Conservation (phyloP, 2,888 invertebrate genomes). For the Dynastes maya region DNA sequence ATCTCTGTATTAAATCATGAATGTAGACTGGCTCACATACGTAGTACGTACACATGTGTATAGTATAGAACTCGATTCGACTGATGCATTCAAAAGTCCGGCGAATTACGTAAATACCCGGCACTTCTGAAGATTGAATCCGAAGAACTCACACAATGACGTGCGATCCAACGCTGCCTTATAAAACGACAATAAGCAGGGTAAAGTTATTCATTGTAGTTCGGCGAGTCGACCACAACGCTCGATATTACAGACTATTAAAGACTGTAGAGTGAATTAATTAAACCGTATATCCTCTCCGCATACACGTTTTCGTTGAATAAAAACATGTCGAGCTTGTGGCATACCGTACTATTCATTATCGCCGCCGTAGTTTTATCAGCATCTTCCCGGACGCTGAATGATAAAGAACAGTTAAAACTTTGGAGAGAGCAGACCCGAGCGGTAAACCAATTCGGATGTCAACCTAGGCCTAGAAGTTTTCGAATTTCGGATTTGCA, state of each 20-base stretch:
- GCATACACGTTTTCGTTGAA: not conserved
- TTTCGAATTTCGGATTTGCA: not conserved
- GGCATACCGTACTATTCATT: slow-evolving; percentile 1
- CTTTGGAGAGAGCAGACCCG: not conserved
- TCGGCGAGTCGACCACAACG: slow-evolving; percentile 15
- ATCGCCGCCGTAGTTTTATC: not conserved
- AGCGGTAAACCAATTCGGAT: not conserved
- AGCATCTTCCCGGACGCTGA: not conserved
- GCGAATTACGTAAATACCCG: slow-evolving; percentile 28
- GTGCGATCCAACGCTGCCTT: not conserved
- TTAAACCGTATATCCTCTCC: not conserved
- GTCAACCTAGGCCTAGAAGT: slow-evolving; percentile 34
- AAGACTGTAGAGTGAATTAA: not conserved
- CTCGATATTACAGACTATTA: not conserved
- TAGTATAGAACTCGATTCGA: not conserved
- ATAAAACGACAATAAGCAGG: slow-evolving; percentile 20
- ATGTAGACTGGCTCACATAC: not conserved
- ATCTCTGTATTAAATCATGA: no score
- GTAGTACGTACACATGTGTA: no score
- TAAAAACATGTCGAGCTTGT: not conserved
- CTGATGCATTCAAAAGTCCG: slow-evolving; percentile 5
- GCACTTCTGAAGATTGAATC: slow-evolving; percentile 4
- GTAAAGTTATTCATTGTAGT: slow-evolving; percentile 23
- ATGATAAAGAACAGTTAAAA: not conserved
- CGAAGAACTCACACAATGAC: slow-evolving; percentile 34